Base-by-base conservation (phyloP, 2,797 vertebrate species). In the Phataginus tetradactyla region DNA sequence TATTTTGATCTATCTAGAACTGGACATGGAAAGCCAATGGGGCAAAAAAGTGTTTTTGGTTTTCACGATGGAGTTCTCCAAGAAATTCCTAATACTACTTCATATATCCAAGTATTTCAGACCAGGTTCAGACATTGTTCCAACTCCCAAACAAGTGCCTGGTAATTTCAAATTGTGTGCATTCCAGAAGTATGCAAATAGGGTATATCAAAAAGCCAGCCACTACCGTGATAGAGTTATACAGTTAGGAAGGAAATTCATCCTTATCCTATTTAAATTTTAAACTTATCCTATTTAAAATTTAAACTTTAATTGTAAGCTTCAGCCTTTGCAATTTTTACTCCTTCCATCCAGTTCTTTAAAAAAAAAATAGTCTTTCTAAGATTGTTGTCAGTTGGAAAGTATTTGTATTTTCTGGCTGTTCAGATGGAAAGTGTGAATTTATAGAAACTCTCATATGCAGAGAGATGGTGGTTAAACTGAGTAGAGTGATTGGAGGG, bases 371-470 rank as follows among this genome's bases (percentile, higher is more conserved):
- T n/a, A 55, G 90, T 96, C 57, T 96, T 96, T 97, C 97, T 98
- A 97, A 9, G 69, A 80, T 97, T 97, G 90, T 94, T 98, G 97
- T 97, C 95, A 97, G 90, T 91, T 98, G 97, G 98, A 98, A 98
- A 97, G 88, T 97, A 91, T 98, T 98, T 98, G 97, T 98, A 75
- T 98, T 97, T 97, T 93, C 98, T 98, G 98, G 98, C 98, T 91
- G 96, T 97, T 96, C 97, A 97, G 72, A 96, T 97, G 98, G 98
- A 98, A 99, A 99, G 97, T 98, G 98, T 98, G 98, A 99, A 98
- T 97, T 98, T 69, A 98, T 94, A 98, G 97, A 98, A 98, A 98
- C 96, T 94, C 97, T 95, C 97, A 97, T 97, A 98, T 96, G 95
- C 95, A 97, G 96, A 97, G 91, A 96, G 98, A 90, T 85, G 97